Percentiles rank a stretch among this genome's conserved stretches.
phyloP scores from a whole-genome alignment of 92 coral and sea anemone species.

The Montipora capitata region DNA sequence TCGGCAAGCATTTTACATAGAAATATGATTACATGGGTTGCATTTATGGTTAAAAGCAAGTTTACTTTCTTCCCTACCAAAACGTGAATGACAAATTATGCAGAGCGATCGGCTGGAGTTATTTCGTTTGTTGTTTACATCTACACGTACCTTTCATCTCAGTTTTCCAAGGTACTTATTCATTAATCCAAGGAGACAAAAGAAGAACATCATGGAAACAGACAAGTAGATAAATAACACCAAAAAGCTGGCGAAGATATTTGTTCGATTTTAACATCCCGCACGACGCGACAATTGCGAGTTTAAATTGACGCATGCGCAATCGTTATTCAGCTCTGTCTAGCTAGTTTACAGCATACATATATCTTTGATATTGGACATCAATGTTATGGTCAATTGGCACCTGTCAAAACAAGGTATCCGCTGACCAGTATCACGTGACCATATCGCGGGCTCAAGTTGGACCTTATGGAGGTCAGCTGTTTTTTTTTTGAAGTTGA shows the following conservation, averaged over 20 bases:
- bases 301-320: not conserved
- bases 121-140: not conserved
- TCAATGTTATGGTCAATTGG: too few relatives aligned
- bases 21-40: not conserved
- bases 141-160: not conserved
- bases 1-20: not conserved
- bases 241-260: not conserved
- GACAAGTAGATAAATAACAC: not conserved
- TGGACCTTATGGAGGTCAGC: too few relatives aligned
- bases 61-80: not conserved
- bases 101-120: not conserved
- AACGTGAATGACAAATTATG: not conserved
- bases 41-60: not conserved
- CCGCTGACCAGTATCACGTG: too few relatives aligned
- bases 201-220: not conserved
- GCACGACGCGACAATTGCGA: not conserved
- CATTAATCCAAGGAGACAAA: not conserved
- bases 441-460: too few relatives aligned
- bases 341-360: too few relatives aligned
- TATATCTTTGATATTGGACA: too few relatives aligned
- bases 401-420: too few relatives aligned
- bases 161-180: not conserved
- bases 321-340: conserved; percentile 6
- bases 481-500: too few relatives aligned
- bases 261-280: not conserved